Percentiles rank a stretch among this genome's conserved stretches.
Evolutionary conservation across 2,113 vertebrate genomes (phyloP).

Genomic region (Lampris incognitus): DNA sequence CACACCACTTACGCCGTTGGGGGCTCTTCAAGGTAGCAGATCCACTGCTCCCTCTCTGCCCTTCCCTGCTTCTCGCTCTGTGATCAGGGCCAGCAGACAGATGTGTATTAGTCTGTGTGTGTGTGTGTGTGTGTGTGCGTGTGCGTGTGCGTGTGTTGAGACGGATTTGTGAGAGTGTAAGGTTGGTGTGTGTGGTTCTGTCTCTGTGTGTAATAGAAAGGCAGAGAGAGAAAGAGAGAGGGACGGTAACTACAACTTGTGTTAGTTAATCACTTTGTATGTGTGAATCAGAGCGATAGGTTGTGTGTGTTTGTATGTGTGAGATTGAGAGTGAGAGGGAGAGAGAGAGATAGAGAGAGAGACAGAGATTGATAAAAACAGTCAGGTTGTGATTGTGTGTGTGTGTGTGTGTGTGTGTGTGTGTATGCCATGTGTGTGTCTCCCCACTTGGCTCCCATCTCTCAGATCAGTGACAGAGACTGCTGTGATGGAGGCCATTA

Average conservation of each 20-base stretch:
- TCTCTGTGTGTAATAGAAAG: not conserved
- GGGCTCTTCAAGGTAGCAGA: slow-evolving; percentile 33
- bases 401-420: slow-evolving; percentile 19
- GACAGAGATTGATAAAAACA: not conserved
- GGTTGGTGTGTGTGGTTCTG: not conserved
- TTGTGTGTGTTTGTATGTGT: not conserved
- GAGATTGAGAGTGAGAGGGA: not conserved
- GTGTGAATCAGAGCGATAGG: too few species aligned
- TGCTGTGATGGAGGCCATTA: slow-evolving; percentile 85
- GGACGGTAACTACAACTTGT: too few species aligned
- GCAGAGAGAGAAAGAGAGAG: not conserved
- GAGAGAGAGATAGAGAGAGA: not conserved
- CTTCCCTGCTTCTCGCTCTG: slow-evolving; percentile 23
- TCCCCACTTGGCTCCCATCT: slow-evolving; percentile 47
- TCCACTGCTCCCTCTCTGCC: slow-evolving; percentile 24
- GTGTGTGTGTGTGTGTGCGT: slow-evolving; percentile 29
- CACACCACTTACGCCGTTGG: not conserved
- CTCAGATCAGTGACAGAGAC: slow-evolving; percentile 80
- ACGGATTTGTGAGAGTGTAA: not conserved
- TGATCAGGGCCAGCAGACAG: slow-evolving; percentile 7
- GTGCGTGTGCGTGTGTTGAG: not conserved
- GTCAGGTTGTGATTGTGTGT: not conserved
- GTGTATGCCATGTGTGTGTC: slow-evolving; percentile 25
- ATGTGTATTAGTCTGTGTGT: slow-evolving; percentile 27
- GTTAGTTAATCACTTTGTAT: too few species aligned